phyloP scores from a whole-genome alignment of 2,113 vertebrate species.

The Syngnathus scovelli region DNA sequence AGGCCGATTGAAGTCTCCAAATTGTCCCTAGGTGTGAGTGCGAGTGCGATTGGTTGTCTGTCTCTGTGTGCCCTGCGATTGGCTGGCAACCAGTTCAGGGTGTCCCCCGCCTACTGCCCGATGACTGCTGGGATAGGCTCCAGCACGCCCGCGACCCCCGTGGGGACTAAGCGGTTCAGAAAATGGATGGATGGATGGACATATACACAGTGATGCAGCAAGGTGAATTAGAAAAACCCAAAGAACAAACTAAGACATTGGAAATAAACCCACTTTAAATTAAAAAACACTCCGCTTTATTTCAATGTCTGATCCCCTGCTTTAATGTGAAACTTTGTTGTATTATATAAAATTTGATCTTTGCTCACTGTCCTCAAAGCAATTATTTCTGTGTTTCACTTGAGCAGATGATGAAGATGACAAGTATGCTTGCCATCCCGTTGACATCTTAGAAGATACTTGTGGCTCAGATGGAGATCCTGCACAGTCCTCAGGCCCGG shows the following conservation, averaged over 20 bases:
- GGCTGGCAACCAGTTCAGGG: too few relatives aligned
- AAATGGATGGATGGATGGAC: too few relatives aligned
- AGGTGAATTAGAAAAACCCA: background rate
- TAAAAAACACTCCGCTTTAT: conserved; percentile 24
- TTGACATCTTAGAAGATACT: conserved; percentile 75
- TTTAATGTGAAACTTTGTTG: background rate
- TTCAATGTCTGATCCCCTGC: conserved; percentile 13
- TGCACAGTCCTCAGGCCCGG: conserved; percentile 51
- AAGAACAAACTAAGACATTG: too few relatives aligned
- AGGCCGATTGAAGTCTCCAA: too few relatives aligned
- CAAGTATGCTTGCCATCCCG: conserved; percentile 76
- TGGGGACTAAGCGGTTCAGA: too few relatives aligned
- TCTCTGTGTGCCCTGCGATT: too few relatives aligned
- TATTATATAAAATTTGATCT: background rate
- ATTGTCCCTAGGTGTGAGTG: too few relatives aligned
- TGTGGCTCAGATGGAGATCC: conserved; percentile 75
- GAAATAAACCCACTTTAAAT: background rate
- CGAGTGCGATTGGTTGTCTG: too few relatives aligned
- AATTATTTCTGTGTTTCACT: conserved; percentile 9
- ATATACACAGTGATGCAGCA: background rate
- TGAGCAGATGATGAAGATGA: conserved; percentile 80
- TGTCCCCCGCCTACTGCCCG: too few relatives aligned
- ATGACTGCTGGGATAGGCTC: too few relatives aligned
- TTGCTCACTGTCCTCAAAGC: conserved; percentile 23
- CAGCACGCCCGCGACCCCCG: too few relatives aligned